These are phyloP conservation scores for Choristoneura fumiferana DNA, from an alignment of 1,140 invertebrate species.

Conservation along the genomic window DNA sequence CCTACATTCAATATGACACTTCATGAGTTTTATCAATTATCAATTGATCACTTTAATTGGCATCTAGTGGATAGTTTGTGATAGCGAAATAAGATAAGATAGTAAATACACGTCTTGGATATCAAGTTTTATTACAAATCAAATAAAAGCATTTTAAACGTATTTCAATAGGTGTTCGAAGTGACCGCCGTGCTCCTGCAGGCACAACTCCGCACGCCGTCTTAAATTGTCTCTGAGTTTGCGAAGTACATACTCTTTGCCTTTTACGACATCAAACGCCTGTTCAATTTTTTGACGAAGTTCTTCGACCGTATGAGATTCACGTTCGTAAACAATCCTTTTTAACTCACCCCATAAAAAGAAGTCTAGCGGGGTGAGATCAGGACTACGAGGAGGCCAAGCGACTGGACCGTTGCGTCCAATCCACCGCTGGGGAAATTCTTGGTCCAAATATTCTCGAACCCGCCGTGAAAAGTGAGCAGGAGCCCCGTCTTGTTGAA, in stretches of 20 bases:
- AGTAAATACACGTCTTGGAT: no score
- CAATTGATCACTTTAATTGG: no score
- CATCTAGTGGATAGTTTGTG: no score
- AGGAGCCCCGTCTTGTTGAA: conserved; percentile 1
- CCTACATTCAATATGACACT: no score
- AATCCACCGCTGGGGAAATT: background rate
- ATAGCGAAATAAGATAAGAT: no score
- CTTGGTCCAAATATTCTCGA: background rate
- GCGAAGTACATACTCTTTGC: background rate
- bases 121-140: no score
- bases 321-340: background rate
- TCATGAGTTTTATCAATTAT: no score
- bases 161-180: background rate
- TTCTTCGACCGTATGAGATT: background rate
- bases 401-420: background rate
- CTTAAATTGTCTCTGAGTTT: background rate
- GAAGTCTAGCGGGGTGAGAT: conserved; percentile 9
- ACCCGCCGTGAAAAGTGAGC: background rate
- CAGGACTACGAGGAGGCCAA: background rate
- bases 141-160: background rate
- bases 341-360: conserved; percentile 10
- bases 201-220: background rate
- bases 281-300: conserved; percentile 2
- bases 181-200: background rate
- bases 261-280: background rate